Base-by-base conservation (phyloP, 2,888 invertebrate genomes). In the Aspidiotus destructor region DNA sequence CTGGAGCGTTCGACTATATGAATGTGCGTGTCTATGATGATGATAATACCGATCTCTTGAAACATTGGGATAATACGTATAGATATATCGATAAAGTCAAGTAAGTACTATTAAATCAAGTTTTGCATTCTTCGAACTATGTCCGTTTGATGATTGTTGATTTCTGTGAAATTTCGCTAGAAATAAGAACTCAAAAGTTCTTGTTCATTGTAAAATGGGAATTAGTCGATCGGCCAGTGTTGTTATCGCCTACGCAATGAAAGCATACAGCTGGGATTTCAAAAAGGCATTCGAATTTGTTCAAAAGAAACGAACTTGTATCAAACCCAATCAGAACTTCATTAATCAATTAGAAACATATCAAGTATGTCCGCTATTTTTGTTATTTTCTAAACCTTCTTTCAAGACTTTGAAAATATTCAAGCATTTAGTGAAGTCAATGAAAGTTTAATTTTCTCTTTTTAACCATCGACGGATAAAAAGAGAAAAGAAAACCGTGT, bases 181-280 rank as follows among this genome's bases (percentile, higher is more conserved):
- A 78, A 86, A 88, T 74, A 87, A 89, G 75, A 92, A 92, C 69
- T 92, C 92, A 69, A 94, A 94, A 80, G 95, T 96, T 69, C 81
- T 99, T 74, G 98, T 99, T 63, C 98, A 99, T 79, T 99, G 99
- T 79, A 98, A 98, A 81, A 98, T 98, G 95, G 99, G 99, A 40
- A 92, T 99, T 71, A 97, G 96, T 78, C 83, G 98, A 72, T 98
- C 98, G 40, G 97, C 98, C 7, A 96, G 96, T 3, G 97, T 97
- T 41, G 98, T 97, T 41, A 94, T 97, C 75, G 97, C 97, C 0
- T 97, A 94, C 80, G 92, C 94, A 40, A 99, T 99, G 98, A 98
- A 98, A 79, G 93, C 94, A 17, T 90, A 89, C 79, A 89, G 91
- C 76, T 94, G 93, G 94, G 87, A 91, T 75, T 88, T 96, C 75